A percentile compares a stretch with the other conserved stretches of the same genome.
These are phyloP conservation scores for Ptilorrhoa leucosticta DNA, from an alignment of 2,113 vertebrate species.

Conservation along the genomic window DNA sequence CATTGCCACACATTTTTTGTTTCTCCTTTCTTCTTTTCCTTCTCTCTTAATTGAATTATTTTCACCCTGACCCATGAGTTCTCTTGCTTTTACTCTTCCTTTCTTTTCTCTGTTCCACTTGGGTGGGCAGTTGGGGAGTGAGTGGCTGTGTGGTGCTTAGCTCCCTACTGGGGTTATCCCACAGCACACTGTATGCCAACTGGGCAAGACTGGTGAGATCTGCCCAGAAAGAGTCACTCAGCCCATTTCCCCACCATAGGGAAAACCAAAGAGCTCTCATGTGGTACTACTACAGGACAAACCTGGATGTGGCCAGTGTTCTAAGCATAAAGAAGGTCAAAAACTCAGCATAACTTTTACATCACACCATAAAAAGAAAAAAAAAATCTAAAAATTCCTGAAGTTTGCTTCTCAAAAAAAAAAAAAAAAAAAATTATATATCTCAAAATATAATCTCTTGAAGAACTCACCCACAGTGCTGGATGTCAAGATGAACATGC, in stretches of 20 bases:
- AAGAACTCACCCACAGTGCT: not conserved
- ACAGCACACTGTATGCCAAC: accelerated
- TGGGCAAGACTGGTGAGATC: not conserved
- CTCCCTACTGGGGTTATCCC: not conserved
- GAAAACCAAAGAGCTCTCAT: not conserved
- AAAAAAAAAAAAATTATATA: not conserved
- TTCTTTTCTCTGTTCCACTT: not conserved
- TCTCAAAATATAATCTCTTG: not conserved
- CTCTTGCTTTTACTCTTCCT: not conserved
- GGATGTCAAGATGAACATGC: not conserved
- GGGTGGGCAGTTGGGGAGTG: accelerated
- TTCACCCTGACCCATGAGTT: not conserved
- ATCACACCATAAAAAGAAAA: not conserved
- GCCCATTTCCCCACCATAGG: not conserved
- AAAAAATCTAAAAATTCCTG: not conserved
- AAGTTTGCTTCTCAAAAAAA: not conserved
- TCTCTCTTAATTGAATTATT: not conserved
- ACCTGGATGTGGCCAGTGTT: not conserved
- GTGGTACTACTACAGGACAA: not conserved
- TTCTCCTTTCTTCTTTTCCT: not conserved
- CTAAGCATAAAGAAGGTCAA: not conserved
- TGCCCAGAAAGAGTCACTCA: not conserved
- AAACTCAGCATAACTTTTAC: not conserved
- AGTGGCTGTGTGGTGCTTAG: not conserved
- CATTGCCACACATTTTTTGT: not conserved